Evolutionary conservation across 2,113 vertebrate species (phyloP), one percentile per base, ranked within the genome.

Genomic region (Delphinus delphis): DNA sequence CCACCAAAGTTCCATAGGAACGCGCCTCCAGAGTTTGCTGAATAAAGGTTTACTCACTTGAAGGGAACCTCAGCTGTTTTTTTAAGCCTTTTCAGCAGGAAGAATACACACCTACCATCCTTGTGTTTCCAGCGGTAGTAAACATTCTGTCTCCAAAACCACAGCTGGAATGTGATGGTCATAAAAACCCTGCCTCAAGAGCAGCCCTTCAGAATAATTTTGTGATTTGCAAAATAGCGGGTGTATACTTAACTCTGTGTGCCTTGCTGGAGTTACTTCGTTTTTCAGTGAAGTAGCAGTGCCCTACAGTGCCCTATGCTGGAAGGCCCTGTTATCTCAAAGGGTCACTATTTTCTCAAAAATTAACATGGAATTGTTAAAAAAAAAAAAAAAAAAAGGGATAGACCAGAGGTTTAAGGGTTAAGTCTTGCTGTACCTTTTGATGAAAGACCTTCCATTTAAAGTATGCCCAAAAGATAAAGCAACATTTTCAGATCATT

Each of bases 1-100:
- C 98, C 98, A 97, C 96, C 90, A 91, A 96, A 98, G 98, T 97
- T 97, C 98, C 98, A 96, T 86, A 98, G 98, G 98, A 98, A 98
- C 98, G 62, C 96, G 86, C 93, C 96, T 96, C 89, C 89, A 17
- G 80, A 63, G 68, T 33, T 81, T 90, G 96, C 94, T 62, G 91
- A 98, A 97, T 60, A 93, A 96, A 98, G 91, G 74, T 80, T 97
- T 88, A 97, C 97, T 96, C 93, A 97, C 96, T 96, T 47, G 41
- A 93, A 95, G 83, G 97, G 83, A 71, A 90, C 71, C 95, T 95
- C 60, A 9, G 93, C 94, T 83, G 92, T 93, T 97, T 90, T 94
- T 96, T 70, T 8, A 88, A 97, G 91, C 88, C 8, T 93, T 97
- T 74, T 97, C 20, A 53, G 82, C 68, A 70, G 21, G 13, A 38